Evolutionary conservation across 2,797 vertebrate genomes (phyloP).

Genomic region (Urophycis tenuis): DNA sequence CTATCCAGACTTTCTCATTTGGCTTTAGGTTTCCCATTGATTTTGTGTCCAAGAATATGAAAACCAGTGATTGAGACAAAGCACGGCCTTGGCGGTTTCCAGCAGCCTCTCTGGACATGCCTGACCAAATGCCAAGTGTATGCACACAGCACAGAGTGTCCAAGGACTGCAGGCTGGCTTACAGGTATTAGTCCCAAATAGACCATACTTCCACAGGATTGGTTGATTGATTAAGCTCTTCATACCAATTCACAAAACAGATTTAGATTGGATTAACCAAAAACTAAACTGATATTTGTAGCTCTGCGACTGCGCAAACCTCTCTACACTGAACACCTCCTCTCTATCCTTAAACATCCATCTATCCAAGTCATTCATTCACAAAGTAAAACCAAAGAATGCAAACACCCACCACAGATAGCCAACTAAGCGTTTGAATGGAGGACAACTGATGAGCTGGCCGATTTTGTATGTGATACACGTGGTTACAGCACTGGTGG

Average conservation of each 20-base stretch:
- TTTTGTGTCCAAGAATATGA: slow-evolving; percentile 7
- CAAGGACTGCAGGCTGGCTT: not conserved
- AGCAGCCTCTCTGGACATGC: not conserved
- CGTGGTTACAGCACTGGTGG: not conserved
- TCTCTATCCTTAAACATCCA: no score
- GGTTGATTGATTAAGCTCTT: not conserved
- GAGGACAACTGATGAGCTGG: not conserved
- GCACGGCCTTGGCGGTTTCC: not conserved
- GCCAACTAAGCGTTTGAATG: not conserved
- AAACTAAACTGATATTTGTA: not conserved
- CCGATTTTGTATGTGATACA: not conserved
- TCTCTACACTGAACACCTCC: not conserved
- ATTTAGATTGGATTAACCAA: not conserved
- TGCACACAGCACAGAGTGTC: not conserved
- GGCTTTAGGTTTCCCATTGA: not conserved
- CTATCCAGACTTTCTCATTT: slow-evolving; percentile 1
- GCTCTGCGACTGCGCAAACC: not conserved
- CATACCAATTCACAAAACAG: not conserved
- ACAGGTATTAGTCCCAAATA: not conserved
- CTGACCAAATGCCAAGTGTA: not conserved
- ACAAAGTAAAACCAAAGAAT: not conserved
- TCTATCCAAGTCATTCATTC: not conserved
- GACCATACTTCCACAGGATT: not conserved
- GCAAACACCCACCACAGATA: not conserved
- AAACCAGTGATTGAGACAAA: not conserved